A percentile compares a stretch with the other conserved stretches of the same genome.
These are phyloP conservation scores for Drosophila fungiperda DNA, from an alignment of 2,888 invertebrate genomes.

Conservation along the genomic window DNA sequence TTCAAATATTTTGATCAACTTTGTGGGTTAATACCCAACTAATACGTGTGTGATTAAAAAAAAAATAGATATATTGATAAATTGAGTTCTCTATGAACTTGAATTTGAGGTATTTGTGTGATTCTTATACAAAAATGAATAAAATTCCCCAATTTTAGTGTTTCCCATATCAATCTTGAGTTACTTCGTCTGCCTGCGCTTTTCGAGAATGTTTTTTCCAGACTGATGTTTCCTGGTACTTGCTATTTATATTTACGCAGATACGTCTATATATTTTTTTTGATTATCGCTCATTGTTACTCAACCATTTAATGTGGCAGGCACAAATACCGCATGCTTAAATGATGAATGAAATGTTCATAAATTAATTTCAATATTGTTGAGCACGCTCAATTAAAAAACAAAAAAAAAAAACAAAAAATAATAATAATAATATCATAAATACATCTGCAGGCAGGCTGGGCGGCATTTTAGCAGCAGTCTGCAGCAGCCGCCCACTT, in stretches of 20 bases:
- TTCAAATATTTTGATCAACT: constrained; percentile 2
- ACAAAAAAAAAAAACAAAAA: not conserved
- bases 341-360: constrained; percentile 38
- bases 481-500: constrained; percentile 57
- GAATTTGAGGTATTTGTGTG: not conserved
- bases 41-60: constrained; percentile 1
- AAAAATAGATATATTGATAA: not conserved
- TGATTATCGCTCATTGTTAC: constrained; percentile 36
- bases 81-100: not conserved
- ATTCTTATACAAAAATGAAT: not conserved
- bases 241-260: constrained; percentile 3
- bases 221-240: constrained; percentile 32
- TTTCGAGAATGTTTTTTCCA: not conserved
- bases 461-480: constrained; percentile 1
- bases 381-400: constrained; percentile 22
- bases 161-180: constrained; percentile 31
- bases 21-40: not conserved
- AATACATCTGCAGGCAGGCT: constrained; percentile 24
- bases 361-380: constrained; percentile 52
- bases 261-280: not conserved
- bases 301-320: constrained; percentile 18
- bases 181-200: constrained; percentile 2
- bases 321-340: constrained; percentile 27
- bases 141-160: not conserved
- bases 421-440: constrained; percentile 32